Evolutionary conservation across 2,797 vertebrate genomes (phyloP), one percentile per base, ranked within the genome.

Genomic region (Xiphophorus birchmanni): DNA sequence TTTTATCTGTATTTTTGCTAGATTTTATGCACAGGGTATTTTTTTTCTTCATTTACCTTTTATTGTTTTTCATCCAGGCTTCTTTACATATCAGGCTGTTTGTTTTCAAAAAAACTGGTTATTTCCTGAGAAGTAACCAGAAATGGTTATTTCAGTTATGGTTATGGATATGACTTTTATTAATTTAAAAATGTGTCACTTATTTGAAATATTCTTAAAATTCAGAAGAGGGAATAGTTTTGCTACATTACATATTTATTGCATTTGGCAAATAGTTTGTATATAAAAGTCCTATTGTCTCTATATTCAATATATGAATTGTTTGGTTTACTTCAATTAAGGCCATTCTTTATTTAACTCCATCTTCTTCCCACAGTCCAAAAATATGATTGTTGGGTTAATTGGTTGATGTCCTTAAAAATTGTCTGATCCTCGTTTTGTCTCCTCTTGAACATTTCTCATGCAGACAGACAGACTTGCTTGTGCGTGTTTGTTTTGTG

Each of bases 381-480:
- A 42, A 69, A 26, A 26, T 23, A 26, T 42, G 37, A 42, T 23
- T 65, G 17, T 65, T 65, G 18, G 35, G 18, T 11, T 42, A 40
- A 26, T 26, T 13, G 4, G 21, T 12, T 77, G 72, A 32, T n/a
- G 50, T 32, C n/a, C 77, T 84, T 47, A 4, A 78, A 84, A 50
- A 84, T 58, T 32, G 15, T 86, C 74, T 71, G 69, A 29, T 35
- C 76, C 26, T 79, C 48, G 23, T 80, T 85, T 67, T 85, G 73
- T 79, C 23, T 75, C 44, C 58, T 32, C 80, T 56, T 21, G 29
- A 48, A 58, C 18, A 29, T 82, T 74, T 85, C 67, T 13, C 44
- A 73, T 73, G 44, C 74, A 82, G n/a, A 67, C 78, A 74, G 76
- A 72, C 78, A 75, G 76, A 74, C 45, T 50, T 37, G 29, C 26